Conservation (phyloP, 2,797 vertebrate species). For the Malacoctenus gilli region DNA sequence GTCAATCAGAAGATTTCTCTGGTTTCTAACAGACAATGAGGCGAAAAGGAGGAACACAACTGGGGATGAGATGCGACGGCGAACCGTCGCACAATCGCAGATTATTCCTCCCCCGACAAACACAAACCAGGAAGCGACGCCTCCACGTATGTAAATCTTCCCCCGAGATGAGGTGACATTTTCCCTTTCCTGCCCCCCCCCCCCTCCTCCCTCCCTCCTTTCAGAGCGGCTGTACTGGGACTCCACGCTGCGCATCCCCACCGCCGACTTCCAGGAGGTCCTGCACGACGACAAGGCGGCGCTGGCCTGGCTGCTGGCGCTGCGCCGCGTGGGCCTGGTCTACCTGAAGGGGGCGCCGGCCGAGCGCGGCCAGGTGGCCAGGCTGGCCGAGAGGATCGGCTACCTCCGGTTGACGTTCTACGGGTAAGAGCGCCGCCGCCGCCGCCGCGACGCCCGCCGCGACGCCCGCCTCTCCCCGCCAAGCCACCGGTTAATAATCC, state of each 20-base stretch:
- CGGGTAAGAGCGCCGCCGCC: conserved; percentile 78
- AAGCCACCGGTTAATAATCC: conserved; percentile 47
- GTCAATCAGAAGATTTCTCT: not conserved
- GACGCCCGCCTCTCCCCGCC: not conserved
- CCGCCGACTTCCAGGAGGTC: conserved; percentile 86
- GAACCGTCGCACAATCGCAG: conserved; percentile 6
- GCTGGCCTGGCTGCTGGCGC: conserved; percentile 86
- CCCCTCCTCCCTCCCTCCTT: conserved; percentile 18
- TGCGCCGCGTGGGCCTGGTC: conserved; percentile 88
- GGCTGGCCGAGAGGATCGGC: conserved; percentile 90
- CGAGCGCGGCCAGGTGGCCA: conserved; percentile 84
- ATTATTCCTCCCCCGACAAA: not conserved
- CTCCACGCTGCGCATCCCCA: conserved; percentile 85
- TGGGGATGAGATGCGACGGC: not conserved
- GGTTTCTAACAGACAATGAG: not conserved
- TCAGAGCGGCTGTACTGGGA: conserved; percentile 89
- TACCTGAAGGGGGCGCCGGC: conserved; percentile 86
- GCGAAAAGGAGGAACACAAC: not conserved
- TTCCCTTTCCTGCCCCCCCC: no score
- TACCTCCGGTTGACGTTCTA: conserved; percentile 94
- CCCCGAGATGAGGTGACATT: conserved; percentile 2
- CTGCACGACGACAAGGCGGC: conserved; percentile 83
- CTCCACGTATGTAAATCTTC: not conserved
- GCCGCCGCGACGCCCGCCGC: conserved; percentile 35
- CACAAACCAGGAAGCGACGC: not conserved